Evolutionary conservation across 2,797 vertebrate species (phyloP), one percentile per base, ranked within the genome.

Genomic region (Sebastes steindachneri): DNA sequence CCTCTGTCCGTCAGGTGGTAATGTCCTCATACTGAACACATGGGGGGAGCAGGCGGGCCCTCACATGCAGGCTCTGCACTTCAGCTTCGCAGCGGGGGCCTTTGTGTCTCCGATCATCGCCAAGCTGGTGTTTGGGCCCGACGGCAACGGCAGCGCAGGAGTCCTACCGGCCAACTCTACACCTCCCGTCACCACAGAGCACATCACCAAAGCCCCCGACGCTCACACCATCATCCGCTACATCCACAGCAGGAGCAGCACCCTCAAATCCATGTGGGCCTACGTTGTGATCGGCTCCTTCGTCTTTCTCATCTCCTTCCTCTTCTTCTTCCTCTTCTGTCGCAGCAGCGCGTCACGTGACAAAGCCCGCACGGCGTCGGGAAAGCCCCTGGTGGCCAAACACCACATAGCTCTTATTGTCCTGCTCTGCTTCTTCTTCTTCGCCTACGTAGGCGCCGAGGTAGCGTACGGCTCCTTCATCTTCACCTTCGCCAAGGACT

Each of bases 51-150:
- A 95, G 73, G 96, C 95, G 1, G 97, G 97, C 17, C 97, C 98
- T 0, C 96, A 98, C 55, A 86, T 99, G 95, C 98, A 99, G 95
- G 97, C 98, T n/a, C 93, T 99, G 21, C 98, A 99, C 91, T 99
- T 99, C 95, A 97, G 97, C 91, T 99, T 99, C 31, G 98, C 98
- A 0, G 91, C 93, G 0, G 98, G 98, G 2, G 98, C 98, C 7
- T 97, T 99, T 26, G 71, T 91, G 68, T 97, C 98, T 14, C 98
- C 98, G 0, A 95, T 99, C 84, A 94, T 99, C 54, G 97, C 97
- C 84, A 98, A 98, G 82, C 64, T 99, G 89, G 80, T 96, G 55
- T 95, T 96, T 5, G 94, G 94, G 1, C 9, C 70, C 0, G 67
- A 85, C 1, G n/a, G 7, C 9, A 75, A 66, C 51, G 2, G n/a